phyloP scores from a whole-genome alignment of 2,888 invertebrate genomes.

The Sceliomorpha sp. region DNA sequence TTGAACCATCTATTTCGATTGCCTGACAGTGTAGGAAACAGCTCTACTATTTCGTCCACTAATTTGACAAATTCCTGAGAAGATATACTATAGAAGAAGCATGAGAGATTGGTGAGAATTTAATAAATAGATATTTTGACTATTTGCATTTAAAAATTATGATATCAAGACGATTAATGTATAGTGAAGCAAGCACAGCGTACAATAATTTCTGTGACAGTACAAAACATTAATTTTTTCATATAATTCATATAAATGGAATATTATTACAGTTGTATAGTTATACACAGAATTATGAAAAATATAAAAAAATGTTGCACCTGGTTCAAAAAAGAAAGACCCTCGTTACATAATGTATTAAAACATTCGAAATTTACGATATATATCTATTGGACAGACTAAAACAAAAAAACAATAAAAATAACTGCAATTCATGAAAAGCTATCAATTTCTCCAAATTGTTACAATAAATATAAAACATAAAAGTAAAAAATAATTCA shows the following conservation, averaged over 20 bases:
- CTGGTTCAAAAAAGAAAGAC: slow-evolving; percentile 1
- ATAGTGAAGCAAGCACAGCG: background rate
- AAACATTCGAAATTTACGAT: slow-evolving; percentile 1
- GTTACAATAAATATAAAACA: no score
- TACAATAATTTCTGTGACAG: no score
- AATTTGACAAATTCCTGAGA: slow-evolving; percentile 8
- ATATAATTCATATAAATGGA: no score
- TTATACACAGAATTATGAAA: background rate
- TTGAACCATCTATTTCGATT: slow-evolving; percentile 13
- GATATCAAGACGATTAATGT: slow-evolving; percentile 1
- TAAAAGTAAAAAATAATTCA: no score
- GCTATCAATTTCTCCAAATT: no score
- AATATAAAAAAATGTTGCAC: background rate
- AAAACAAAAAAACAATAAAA: no score
- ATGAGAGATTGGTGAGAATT: background rate
- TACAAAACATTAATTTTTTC: no score
- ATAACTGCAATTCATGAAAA: no score
- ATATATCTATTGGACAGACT: background rate
- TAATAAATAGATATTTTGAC: background rate
- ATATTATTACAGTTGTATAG: background rate
- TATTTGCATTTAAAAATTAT: slow-evolving; percentile 1
- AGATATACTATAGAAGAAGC: slow-evolving; percentile 3
- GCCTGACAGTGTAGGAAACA: slow-evolving; percentile 10
- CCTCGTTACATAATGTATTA: background rate
- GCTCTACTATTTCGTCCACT: slow-evolving; percentile 8